Evolutionary conservation across 2,888 invertebrate genomes (phyloP).

Genomic region (Beris chalybata): DNA sequence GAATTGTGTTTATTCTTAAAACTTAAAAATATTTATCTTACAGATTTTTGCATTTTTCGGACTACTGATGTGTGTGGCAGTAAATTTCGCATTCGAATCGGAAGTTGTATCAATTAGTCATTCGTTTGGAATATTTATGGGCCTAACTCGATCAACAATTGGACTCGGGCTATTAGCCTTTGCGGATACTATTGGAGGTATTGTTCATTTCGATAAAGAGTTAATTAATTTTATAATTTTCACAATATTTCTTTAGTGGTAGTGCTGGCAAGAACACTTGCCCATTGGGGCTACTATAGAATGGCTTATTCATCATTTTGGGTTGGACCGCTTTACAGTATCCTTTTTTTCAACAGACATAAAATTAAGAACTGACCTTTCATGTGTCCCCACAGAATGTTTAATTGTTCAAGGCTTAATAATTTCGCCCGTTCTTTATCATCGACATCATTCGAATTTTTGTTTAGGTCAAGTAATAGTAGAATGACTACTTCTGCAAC

Average conservation of each 20-base stretch:
- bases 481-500: too few relatives aligned
- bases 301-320: constrained; percentile 15
- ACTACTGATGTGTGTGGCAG: neutral
- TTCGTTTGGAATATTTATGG: constrained; percentile 8
- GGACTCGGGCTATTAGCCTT: constrained; percentile 5
- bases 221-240: neutral
- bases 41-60: constrained; percentile 22
- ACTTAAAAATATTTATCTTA: neutral
- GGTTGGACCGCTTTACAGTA: constrained; percentile 14
- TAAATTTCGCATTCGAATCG: constrained; percentile 1
- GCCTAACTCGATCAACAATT: constrained; percentile 9
- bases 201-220: neutral
- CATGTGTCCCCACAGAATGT: too few relatives aligned
- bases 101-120: constrained; percentile 13
- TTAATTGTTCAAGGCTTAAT: too few relatives aligned
- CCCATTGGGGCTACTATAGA: constrained; percentile 22
- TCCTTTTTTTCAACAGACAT: neutral
- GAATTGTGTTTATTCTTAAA: too few relatives aligned
- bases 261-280: constrained; percentile 3
- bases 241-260: constrained; percentile 12
- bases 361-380: too few relatives aligned
- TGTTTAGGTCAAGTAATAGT: too few relatives aligned
- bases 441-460: too few relatives aligned
- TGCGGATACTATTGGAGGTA: constrained; percentile 23
- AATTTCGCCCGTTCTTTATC: too few relatives aligned